Evolutionary conservation across 2,113 vertebrate genomes (phyloP), one percentile per base, ranked within the genome.

Genomic region (Oncorhynchus clarkii): DNA sequence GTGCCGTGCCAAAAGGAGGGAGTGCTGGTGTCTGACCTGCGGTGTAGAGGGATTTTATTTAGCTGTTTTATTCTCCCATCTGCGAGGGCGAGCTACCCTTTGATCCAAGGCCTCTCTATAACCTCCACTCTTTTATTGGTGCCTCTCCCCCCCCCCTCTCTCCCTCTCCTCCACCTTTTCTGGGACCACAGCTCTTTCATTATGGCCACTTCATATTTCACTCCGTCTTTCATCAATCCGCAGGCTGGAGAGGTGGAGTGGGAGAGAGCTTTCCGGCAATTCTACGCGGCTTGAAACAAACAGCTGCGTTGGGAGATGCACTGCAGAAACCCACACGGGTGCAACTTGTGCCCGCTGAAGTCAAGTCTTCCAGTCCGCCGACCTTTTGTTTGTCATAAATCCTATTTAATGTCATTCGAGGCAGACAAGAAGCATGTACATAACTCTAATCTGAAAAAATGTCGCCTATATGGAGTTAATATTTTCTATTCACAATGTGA

Each of bases 191-290:
- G 67, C 67, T 68, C 67, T 68, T 34, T 34, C 29, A 34, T 39
- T 68, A 68, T 39, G 67, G 67, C 67, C 67, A 34, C 67, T 34
- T 68, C 31, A 39, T 68, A 68, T 68, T 39, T 68, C 67, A 20
- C 67, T 26, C 29, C 18, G n/a, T 34, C 31, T 62, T 34, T 68
- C 67, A 34, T 20, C 14, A 20, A 9, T 3, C 66, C 31, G 5
- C 66, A 39, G 29, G 16, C 66, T 14, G 27, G 5, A 16, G 66
- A 34, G 66, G 31, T 34, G 31, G 39, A 45, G 39, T 45, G 39
- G 39, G 39, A 45, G 9, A 45, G 39, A 11, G 39, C 2, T 45
- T 45, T 45, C 1, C 9, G 5, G 31, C 4, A 7, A 39, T 27
- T 45, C 11, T 3, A 45, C 9, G 9, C 2, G 34, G 24, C 14